Conservation (phyloP, 2,888 invertebrate species). For the Pseudolycoriella hygida region DNA sequence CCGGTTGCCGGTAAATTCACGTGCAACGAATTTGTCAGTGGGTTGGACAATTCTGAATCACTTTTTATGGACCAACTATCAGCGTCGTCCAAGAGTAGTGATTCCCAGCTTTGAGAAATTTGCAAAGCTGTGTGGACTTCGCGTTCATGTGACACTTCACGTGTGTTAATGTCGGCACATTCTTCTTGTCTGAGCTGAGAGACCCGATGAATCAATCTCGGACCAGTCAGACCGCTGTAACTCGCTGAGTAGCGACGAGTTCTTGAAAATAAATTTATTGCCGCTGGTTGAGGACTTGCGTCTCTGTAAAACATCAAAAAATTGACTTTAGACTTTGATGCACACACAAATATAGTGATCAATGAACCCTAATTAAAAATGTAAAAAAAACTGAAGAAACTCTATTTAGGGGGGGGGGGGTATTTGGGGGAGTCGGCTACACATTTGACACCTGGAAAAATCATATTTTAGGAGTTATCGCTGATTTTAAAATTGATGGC, state of each 20-base stretch:
- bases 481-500: no score
- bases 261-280: slow-evolving; percentile 45
- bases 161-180: slow-evolving; percentile 63
- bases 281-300: slow-evolving; percentile 47
- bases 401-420: no score
- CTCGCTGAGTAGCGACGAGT: slow-evolving; percentile 80
- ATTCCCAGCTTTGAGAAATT: slow-evolving; percentile 91
- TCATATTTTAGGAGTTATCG: no score
- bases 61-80: slow-evolving; percentile 41
- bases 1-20: slow-evolving; percentile 28
- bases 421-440: no score
- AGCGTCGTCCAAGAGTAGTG: slow-evolving; percentile 58
- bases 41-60: slow-evolving; percentile 10
- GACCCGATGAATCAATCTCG: slow-evolving; percentile 63
- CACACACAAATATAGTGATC: no score
- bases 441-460: no score
- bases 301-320: slow-evolving; percentile 37
- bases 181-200: slow-evolving; percentile 78
- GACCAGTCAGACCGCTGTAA: slow-evolving; percentile 46
- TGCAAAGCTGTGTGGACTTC: slow-evolving; percentile 83
- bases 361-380: no score
- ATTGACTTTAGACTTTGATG: no score
- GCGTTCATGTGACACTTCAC: slow-evolving; percentile 83
- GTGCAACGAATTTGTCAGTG: slow-evolving; percentile 28
- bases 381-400: no score